Evolutionary conservation across 2,888 invertebrate genomes (phyloP).

Genomic region (Coenonympha glycerion): DNA sequence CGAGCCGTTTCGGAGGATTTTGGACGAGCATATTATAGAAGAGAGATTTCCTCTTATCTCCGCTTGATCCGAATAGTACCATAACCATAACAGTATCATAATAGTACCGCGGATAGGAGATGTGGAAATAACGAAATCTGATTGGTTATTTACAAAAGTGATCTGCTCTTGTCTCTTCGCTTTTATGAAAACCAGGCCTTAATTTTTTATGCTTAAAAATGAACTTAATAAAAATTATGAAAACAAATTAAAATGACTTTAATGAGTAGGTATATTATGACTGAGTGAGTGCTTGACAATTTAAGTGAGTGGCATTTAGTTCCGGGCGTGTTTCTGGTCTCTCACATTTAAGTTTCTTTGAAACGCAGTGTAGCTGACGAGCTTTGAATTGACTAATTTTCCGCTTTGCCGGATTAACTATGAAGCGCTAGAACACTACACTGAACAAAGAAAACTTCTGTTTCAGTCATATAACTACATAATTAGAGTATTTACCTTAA

Average conservation of each 20-base stretch:
- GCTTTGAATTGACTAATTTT: conserved; percentile 60
- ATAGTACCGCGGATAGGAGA: too few species aligned
- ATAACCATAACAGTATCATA: too few species aligned
- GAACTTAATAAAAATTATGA: too few species aligned
- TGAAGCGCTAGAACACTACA: conserved; percentile 47
- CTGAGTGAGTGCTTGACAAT: conserved; percentile 7
- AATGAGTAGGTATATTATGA: neutral
- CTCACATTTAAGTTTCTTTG: conserved; percentile 35
- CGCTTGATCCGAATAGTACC: too few species aligned
- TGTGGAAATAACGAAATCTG: too few species aligned
- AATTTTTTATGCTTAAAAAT: too few species aligned
- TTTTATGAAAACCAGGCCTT: too few species aligned
- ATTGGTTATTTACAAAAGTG: too few species aligned
- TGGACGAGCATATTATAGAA: too few species aligned
- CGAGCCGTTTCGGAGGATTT: too few species aligned
- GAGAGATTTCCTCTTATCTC: too few species aligned
- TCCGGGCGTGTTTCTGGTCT: conserved; percentile 18
- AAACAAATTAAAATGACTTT: neutral
- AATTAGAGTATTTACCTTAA: conserved; percentile 34
- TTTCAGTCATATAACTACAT: conserved; percentile 49
- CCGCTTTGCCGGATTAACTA: conserved; percentile 53
- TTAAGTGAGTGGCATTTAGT: conserved; percentile 5
- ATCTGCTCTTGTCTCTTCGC: too few species aligned
- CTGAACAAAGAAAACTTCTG: conserved; percentile 58
- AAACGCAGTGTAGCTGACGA: conserved; percentile 47